Base-by-base conservation (phyloP, 2,113 vertebrate genomes). In the Gadus chalcogrammus region DNA sequence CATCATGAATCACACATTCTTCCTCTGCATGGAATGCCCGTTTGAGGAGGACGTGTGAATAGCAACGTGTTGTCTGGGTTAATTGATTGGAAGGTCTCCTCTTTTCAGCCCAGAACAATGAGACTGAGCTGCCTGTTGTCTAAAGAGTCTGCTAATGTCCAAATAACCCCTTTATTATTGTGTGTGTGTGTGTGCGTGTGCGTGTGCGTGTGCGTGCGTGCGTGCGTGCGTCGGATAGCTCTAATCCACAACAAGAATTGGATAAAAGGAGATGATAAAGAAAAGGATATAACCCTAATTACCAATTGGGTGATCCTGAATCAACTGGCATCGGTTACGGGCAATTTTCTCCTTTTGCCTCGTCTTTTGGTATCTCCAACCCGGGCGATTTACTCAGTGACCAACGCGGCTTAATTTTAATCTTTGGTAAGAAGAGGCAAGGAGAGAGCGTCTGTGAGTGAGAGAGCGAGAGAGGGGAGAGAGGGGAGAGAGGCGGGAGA, bases 341-440 rank as follows among this genome's bases (percentile, higher is more conserved):
- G 70, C 64, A 73, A 73, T 85, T 88, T 83, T 82, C 81, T 71
- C 60, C 72, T 62, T 58, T 18, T 17, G 52, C 68, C 68, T 72
- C 6, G 55, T 70, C 66, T 69, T 82, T 81, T 85, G 77, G 85
- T 48, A 48, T 48, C 42, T 48, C 42, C 64, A 24, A 68, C 83
- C 81, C 71, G 76, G 86, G 80, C 79, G 78, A 75, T 88, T 88
- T 87, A 79, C 80, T 74, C 86, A 88, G 83, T 87, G 80, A 86
- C 81, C 64, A 48, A 48, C 64, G 72, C 65, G 67, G 59, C 61
- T 70, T 73, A 78, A 88, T 83, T 76, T 71, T 79, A 82, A 88
- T 88, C 83, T 88, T 80, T 73, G 74, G 82, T 85, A 71, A 75
- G 35, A 83, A 83, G 31, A 35, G 4, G 31, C 80, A 75, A 82